Evolutionary conservation across 2,113 vertebrate genomes (phyloP), one percentile per base, ranked within the genome.

Genomic region (Xiphophorus couchianus): DNA sequence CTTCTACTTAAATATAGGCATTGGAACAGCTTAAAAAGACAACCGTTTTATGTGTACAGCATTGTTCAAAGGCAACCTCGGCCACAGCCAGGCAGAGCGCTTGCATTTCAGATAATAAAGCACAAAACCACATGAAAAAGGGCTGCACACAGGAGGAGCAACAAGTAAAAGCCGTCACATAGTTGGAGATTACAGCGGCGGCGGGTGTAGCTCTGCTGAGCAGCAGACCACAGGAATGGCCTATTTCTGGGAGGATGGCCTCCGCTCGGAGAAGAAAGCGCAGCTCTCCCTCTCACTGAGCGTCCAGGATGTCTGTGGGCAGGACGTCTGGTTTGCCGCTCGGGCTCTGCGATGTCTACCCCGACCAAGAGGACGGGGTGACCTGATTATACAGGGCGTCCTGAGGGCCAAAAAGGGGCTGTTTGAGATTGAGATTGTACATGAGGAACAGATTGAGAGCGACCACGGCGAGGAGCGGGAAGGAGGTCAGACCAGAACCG

Each of bases 401-500:
- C 68, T 87, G 83, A 3, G 87, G 84, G 37, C 89, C 88, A 22
- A 86, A 76, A 17, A 92, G 88, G 4, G 90, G 84, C 51, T 91
- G 82, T 61, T 86, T 87, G 64, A 92, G 80, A 86, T 87, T 86
- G 68, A 86, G 81, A 42, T 54, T 74, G 86, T 93, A 94, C 66
- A 95, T 81, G 66, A 90, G 90, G 91, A 92, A 94, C 66, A 94
- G 86, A 85, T 95, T 95, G 80, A 94, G 90, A 80, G 79, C 87
- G 70, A 91, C 86, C 87, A 93, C 80, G 71, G 91, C 92, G 1
- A 95, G 82, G 58, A 94, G 92, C 0, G 94, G 94, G 86, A 95
- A 94, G 73, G 94, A 15, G 13, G 92, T 93, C 65, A 95, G 91
- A n/a, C 94, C 93, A 0, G 93, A 93, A 62, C 94, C 94, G 25